Base-by-base conservation (phyloP, 2,113 vertebrate species). In the Zeus faber region DNA sequence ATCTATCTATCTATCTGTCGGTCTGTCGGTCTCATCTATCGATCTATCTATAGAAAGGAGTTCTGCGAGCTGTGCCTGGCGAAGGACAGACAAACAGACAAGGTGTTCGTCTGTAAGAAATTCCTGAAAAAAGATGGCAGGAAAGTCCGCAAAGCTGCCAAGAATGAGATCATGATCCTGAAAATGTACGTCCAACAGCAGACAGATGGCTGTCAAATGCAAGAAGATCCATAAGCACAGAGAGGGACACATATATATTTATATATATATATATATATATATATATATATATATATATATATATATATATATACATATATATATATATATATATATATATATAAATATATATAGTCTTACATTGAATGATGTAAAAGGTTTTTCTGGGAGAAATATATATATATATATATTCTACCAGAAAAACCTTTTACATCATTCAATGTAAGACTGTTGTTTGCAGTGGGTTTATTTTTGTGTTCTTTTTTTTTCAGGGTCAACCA, bases 111-210 rank as follows among this genome's bases (percentile, higher is more conserved):
- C 76, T 93, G 92, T 70, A 93, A 93, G 82, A 92, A 92, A 80
- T 93, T 92, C 79, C 79, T 91, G 73, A 93, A 93, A 85, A 92
- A 91, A 69, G 92, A 93, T 21, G 92, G 92, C 62, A 88, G 81
- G 63, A 92, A 91, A 81, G 91, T 93, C 78, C 86, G 92, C 64
- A 90, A 91, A 79, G 92, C 92, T 41, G 92, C 92, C 67, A 92
- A 92, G 84, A 93, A 92, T 10, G 92, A 93, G 82, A 93, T 93
- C 76, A 88, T 91, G 87, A 93, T 93, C 75, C 86, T 93, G 62
- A 93, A 93, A 87, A 86, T 93, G 92, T 93, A 89, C 31, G 86
- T 48, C 73, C 65, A 70, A 56, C 39, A 54, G 72, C 49, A 5
- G 58, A 46, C 67, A 47, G 33, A 65, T 54, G 45, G 33, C n/a